Conservation (phyloP, 2,113 vertebrate species). For the Pituophis catenifer region DNA sequence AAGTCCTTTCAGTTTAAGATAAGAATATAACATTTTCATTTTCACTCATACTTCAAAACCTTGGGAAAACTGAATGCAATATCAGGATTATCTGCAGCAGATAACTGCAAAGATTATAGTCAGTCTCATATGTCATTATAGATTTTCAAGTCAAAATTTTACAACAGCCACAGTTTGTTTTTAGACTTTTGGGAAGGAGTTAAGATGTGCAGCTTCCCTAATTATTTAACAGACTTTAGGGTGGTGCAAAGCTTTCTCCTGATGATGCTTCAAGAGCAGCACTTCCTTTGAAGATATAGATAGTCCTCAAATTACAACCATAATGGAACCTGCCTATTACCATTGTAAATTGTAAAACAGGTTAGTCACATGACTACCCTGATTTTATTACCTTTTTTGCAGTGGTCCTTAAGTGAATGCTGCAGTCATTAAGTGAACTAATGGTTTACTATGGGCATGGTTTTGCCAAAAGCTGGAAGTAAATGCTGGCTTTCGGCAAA, state of each 20-base stretch:
- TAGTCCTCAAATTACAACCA: too few species aligned
- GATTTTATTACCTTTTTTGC: not conserved
- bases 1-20: not conserved
- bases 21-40: not conserved
- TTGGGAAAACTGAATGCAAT: not conserved
- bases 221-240: not conserved
- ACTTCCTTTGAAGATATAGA: not conserved
- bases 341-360: too few species aligned
- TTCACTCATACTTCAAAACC: not conserved
- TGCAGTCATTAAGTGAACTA: not conserved
- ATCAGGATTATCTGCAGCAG: not conserved
- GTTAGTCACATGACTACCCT: too few species aligned
- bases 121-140: not conserved
- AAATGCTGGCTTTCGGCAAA: not conserved
- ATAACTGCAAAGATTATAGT: not conserved
- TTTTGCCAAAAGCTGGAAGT: not conserved
- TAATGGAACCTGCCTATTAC: too few species aligned
- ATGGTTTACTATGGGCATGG: not conserved
- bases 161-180: not conserved
- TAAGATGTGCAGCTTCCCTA: not conserved
- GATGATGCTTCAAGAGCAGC: not conserved
- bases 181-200: not conserved
- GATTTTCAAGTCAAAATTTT: not conserved
- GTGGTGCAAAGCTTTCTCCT: not conserved
- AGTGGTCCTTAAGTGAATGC: not conserved